phyloP scores from a whole-genome alignment of 2,888 invertebrate genomes.

The Lepidocyrtoides sp. region DNA sequence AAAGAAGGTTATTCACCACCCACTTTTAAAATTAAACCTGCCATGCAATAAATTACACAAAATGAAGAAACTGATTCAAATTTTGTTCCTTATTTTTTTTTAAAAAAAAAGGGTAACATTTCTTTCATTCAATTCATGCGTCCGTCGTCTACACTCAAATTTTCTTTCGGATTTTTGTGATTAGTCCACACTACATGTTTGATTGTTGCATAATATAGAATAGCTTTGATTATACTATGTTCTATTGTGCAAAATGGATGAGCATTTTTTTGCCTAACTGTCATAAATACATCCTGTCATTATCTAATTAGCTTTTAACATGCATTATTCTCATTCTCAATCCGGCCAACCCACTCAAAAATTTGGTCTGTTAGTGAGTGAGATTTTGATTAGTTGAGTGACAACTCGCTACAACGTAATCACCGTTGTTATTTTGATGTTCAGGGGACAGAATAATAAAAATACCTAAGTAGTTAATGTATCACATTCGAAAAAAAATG shows the following conservation, averaged over 20 bases:
- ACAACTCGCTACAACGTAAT: not conserved
- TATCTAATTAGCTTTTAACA: not conserved
- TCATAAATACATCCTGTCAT: slow-evolving; percentile 8
- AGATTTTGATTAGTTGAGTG: slow-evolving; percentile 16
- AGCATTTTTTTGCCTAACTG: not conserved
- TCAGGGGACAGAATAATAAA: not conserved
- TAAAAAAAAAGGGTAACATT: too few species aligned
- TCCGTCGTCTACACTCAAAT: too few species aligned
- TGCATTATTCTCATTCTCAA: not conserved
- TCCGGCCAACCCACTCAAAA: not conserved
- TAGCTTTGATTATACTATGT: not conserved
- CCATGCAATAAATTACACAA: not conserved
- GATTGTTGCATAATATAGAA: too few species aligned
- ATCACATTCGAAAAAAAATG: not conserved
- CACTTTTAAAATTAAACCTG: not conserved
- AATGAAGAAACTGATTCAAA: not conserved
- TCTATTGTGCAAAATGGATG: not conserved
- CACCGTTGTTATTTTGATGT: not conserved
- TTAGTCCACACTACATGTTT: too few species aligned
- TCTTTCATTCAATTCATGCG: too few species aligned
- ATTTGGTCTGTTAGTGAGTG: too few species aligned
- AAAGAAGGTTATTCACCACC: not conserved
- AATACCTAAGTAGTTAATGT: not conserved
- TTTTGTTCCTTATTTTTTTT: too few species aligned
- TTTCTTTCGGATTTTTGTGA: too few species aligned